These are phyloP conservation scores for Yponomeuta plumbellus DNA, from an alignment of 2,888 invertebrate genomes.

Conservation along the genomic window DNA sequence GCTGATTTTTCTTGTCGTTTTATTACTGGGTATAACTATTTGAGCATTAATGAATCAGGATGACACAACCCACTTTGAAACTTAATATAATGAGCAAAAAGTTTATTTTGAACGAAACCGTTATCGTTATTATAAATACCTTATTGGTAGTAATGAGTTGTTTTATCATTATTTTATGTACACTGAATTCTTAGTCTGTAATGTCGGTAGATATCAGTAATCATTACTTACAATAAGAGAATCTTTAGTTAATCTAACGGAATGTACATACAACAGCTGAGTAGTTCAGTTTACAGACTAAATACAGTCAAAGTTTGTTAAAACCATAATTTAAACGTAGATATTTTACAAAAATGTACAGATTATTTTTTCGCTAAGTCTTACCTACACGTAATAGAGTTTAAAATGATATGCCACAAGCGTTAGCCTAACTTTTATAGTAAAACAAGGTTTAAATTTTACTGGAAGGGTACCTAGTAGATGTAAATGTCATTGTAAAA, in stretches of 20 bases:
- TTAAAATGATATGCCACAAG: slow-evolving; percentile 74
- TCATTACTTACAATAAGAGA: slow-evolving; percentile 55
- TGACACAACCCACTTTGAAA: background rate
- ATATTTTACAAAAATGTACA: slow-evolving; percentile 74
- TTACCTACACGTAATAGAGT: slow-evolving; percentile 25
- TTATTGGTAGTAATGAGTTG: background rate
- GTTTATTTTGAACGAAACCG: background rate
- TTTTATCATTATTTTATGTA: slow-evolving; percentile 44
- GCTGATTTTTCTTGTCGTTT: background rate
- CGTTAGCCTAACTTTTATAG: slow-evolving; percentile 38
- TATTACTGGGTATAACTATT: background rate
- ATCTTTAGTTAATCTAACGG: slow-evolving; percentile 28
- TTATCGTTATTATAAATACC: background rate
- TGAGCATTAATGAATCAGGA: background rate
- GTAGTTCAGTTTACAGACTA: slow-evolving; percentile 41
- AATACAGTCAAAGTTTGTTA: slow-evolving; percentile 53
- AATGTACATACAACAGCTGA: slow-evolving; percentile 45
- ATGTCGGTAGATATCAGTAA: slow-evolving; percentile 29
- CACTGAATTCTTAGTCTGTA: slow-evolving; percentile 63
- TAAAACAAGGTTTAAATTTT: background rate
- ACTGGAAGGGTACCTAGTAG: no score
- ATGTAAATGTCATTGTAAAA: no score
- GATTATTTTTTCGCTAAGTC: slow-evolving; percentile 41
- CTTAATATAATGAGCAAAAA: background rate
- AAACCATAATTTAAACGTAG: slow-evolving; percentile 21